Conservation (phyloP, 2,888 invertebrate genomes). For the Reticulitermes lucifugus region DNA sequence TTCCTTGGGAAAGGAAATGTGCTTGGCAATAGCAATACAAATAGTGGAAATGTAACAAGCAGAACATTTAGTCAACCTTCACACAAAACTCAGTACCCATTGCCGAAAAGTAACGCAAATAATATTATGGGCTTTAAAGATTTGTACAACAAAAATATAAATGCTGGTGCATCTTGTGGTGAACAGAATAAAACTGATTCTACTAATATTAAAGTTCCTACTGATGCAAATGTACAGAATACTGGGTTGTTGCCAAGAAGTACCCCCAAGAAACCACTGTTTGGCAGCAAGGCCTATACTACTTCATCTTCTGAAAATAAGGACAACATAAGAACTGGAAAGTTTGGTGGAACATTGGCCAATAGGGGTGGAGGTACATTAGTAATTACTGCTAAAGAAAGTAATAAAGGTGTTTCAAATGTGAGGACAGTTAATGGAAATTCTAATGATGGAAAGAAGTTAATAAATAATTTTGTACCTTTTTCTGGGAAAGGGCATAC, state of each 20-base stretch:
- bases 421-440: slow-evolving; percentile 48
- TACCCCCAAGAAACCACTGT: background rate
- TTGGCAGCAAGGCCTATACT: background rate
- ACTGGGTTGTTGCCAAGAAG: background rate
- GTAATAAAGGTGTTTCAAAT: slow-evolving; percentile 45
- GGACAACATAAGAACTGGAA: background rate
- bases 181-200: background rate
- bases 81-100: slow-evolving; percentile 50
- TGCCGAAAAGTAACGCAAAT: background rate
- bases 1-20: slow-evolving; percentile 54
- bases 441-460: slow-evolving; percentile 3
- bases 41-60: background rate
- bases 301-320: background rate
- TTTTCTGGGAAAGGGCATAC: slow-evolving; percentile 55
- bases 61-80: slow-evolving; percentile 48
- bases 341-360: slow-evolving; percentile 49
- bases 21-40: background rate
- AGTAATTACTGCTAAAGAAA: slow-evolving; percentile 52
- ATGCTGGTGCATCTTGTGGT: slow-evolving; percentile 57
- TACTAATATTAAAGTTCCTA: background rate
- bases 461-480: slow-evolving; percentile 47
- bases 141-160: slow-evolving; percentile 58
- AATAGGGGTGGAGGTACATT: slow-evolving; percentile 56
- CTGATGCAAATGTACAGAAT: background rate
- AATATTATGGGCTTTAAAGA: slow-evolving; percentile 56